Base-by-base conservation (phyloP, 2,888 invertebrate genomes). In the Conops quadrifasciatus region DNA sequence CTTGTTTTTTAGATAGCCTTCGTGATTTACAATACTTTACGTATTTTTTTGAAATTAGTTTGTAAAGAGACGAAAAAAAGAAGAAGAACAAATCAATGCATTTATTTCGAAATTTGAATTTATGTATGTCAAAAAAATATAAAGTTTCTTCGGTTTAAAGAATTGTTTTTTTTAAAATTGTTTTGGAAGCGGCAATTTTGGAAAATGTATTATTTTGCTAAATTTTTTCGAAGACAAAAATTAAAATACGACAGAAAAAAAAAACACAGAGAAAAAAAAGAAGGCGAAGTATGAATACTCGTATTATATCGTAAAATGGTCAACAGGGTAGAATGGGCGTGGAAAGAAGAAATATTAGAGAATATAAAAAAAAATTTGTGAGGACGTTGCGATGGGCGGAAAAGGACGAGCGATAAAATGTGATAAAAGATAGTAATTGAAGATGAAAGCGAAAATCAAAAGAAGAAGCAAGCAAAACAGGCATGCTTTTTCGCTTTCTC, bases 361-460 rank as follows among this genome's bases (percentile, higher is more conserved):
- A 45, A 43, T 19, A 24, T 45, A 11, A 21, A 24, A 43, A 43
- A 62, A 2, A 9, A 36, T n/a, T 2, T 5, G n/a, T 28, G 5
- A 36, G 36, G 9, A 36, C 36, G 36, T 36, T 36, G 21, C 43
- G 19, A 19, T 26, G 11, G 36, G 4, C 15, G 28, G 9, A 56
- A 19, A 21, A 53, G 21, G n/a, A 15, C 24, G 13, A 30, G 36
- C 51, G 9, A 56, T 16, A 21, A 49, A 24, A 59, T 45, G 49
- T 47, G 45, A 26, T 67, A 60, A 60, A 36, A 36, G 60, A 9
- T n/a, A 19, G 28, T 45, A 62, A 21, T 21, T 19, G 43, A 66
- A 53, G 21, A 53, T 21, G 5, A 53, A 53, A 21, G 11, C 1
- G 19, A 9, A 21, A 1, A 19, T 7, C 30, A 36, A 47, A 28